Evolutionary conservation across 2,113 vertebrate genomes (phyloP).

Genomic region (Mus spicilegus): DNA sequence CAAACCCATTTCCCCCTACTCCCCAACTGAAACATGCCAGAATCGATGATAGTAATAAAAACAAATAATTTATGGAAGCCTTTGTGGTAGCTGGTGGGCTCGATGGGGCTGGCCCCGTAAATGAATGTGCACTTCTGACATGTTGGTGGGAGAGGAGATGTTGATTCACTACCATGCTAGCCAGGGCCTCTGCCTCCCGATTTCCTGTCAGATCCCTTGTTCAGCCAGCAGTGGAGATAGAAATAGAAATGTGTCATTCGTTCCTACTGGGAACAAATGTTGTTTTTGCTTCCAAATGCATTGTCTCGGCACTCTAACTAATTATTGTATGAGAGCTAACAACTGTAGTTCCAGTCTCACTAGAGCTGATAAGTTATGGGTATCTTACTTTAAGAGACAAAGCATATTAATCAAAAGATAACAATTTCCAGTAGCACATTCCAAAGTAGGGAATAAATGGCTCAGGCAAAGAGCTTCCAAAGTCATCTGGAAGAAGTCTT

Average conservation of each 20-base stretch:
- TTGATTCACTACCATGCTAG: constrained; percentile 64
- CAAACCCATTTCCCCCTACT: not conserved
- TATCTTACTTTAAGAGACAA: constrained; percentile 58
- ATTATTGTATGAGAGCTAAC: constrained; percentile 66
- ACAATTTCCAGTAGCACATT: constrained; percentile 41
- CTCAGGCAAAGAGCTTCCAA: constrained; percentile 39
- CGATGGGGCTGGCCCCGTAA: constrained; percentile 59
- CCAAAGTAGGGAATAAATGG: constrained; percentile 2
- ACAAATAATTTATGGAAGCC: constrained; percentile 63
- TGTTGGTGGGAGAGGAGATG: constrained; percentile 38
- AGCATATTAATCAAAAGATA: constrained; percentile 75
- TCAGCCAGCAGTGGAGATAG: constrained; percentile 13
- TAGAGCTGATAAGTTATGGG: constrained; percentile 68
- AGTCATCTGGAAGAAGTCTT: constrained; percentile 10
- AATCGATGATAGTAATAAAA: constrained; percentile 65
- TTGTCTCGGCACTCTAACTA: constrained; percentile 58
- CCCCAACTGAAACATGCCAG: constrained; percentile 35
- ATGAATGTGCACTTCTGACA: constrained; percentile 64
- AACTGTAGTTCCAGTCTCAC: constrained; percentile 62
- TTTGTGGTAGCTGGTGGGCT: constrained; percentile 62
- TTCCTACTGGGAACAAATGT: constrained; percentile 51
- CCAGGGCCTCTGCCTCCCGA: not conserved
- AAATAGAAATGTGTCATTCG: constrained; percentile 56
- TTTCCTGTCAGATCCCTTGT: constrained; percentile 64
- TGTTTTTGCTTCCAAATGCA: constrained; percentile 56